Percentiles rank a stretch among this genome's conserved stretches.
Evolutionary conservation across 2,888 invertebrate species (phyloP).

Genomic region (Ichneumoninae sp.): DNA sequence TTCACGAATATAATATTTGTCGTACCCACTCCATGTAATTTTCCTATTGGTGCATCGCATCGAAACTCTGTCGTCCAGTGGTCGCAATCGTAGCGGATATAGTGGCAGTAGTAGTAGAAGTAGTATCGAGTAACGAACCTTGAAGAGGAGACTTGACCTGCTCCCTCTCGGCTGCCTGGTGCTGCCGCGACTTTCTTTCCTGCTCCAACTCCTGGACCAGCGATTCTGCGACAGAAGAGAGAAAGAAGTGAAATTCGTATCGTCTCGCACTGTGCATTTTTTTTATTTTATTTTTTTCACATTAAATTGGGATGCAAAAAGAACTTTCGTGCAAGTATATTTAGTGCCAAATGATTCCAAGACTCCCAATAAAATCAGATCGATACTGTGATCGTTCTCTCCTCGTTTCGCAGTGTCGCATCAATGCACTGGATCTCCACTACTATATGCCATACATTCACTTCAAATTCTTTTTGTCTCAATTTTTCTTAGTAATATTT

Average conservation of each 20-base stretch:
- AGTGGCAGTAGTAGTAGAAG: constrained; percentile 31
- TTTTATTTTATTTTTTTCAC: background rate
- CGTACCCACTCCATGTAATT: constrained; percentile 31
- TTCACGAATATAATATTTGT: constrained; percentile 39
- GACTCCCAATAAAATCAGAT: constrained; percentile 27
- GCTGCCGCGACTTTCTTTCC: constrained; percentile 94
- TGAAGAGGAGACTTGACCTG: constrained; percentile 93
- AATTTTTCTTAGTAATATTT: too few species aligned
- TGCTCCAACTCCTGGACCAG: constrained; percentile 92
- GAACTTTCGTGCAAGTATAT: background rate
- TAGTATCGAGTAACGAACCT: constrained; percentile 84
- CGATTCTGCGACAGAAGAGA: constrained; percentile 89
- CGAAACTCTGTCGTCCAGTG: constrained; percentile 20
- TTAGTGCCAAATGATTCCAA: background rate
- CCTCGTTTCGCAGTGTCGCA: constrained; percentile 50
- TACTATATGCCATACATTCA: background rate
- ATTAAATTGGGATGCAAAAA: background rate
- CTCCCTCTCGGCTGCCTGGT: constrained; percentile 91
- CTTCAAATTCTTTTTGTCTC: background rate
- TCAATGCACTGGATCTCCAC: background rate
- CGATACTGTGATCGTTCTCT: constrained; percentile 52
- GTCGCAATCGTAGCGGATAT: constrained; percentile 15
- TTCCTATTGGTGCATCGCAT: constrained; percentile 31
- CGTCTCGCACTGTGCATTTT: constrained; percentile 21
- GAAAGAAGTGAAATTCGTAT: constrained; percentile 67